Percentiles rank a stretch among this genome's conserved stretches.
phyloP scores from a whole-genome alignment of 2,888 invertebrate genomes.

The Ethmia dodecea region DNA sequence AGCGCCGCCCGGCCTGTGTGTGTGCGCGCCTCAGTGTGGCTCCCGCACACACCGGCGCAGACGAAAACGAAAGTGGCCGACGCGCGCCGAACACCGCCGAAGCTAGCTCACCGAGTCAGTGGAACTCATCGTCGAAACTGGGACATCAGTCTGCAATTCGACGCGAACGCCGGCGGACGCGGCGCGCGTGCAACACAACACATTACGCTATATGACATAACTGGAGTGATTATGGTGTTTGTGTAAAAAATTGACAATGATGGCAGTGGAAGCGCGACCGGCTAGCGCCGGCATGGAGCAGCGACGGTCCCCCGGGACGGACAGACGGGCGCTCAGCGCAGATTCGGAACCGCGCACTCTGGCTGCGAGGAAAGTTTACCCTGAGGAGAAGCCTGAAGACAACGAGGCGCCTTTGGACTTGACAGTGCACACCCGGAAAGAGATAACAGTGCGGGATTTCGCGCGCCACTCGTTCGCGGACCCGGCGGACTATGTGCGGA shows the following conservation, averaged over 20 bases:
- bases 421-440: slow-evolving; percentile 76
- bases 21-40: slow-evolving; percentile 21
- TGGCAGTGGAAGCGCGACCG: slow-evolving; percentile 72
- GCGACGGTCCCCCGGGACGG: slow-evolving; percentile 44
- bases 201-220: slow-evolving; percentile 71
- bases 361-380: slow-evolving; percentile 73
- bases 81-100: slow-evolving; percentile 68
- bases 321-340: slow-evolving; percentile 53
- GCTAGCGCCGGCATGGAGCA: slow-evolving; percentile 55
- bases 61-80: slow-evolving; percentile 78
- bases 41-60: slow-evolving; percentile 40
- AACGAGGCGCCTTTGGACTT: slow-evolving; percentile 88
- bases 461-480: slow-evolving; percentile 70
- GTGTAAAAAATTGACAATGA: slow-evolving; percentile 64
- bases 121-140: slow-evolving; percentile 78
- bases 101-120: slow-evolving; percentile 75
- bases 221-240: slow-evolving; percentile 69
- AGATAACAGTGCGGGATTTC: slow-evolving; percentile 70
- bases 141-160: slow-evolving; percentile 80
- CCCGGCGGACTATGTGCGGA: slow-evolving; percentile 67
- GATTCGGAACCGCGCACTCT: slow-evolving; percentile 65
- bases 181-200: slow-evolving; percentile 44
- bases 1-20: slow-evolving; percentile 17
- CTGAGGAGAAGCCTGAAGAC: slow-evolving; percentile 46
- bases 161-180: slow-evolving; percentile 70